A percentile compares a stretch with the other conserved stretches of the same genome.
These are phyloP conservation scores for Torymus tubicola DNA, from an alignment of 2,888 invertebrate genomes.

Conservation along the genomic window DNA sequence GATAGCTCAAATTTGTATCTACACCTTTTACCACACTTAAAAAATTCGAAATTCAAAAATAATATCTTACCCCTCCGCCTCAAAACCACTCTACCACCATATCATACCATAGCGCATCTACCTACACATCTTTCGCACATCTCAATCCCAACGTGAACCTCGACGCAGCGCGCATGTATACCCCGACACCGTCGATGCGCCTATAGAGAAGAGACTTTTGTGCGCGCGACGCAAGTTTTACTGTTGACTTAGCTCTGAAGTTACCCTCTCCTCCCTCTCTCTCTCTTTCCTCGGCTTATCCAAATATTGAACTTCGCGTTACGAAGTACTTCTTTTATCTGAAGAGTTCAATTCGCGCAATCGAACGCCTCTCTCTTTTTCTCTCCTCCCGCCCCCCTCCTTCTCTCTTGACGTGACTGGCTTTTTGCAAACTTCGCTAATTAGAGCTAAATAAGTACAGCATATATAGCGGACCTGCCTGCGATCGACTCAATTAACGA, in stretches of 20 bases:
- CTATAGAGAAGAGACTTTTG: background rate
- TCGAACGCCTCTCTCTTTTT: slow-evolving; percentile 2
- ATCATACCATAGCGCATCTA: no score
- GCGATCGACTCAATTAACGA: slow-evolving; percentile 29
- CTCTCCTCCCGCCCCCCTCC: background rate
- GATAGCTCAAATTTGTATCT: no score
- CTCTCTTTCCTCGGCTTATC: background rate
- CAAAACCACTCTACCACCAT: no score
- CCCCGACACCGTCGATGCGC: background rate
- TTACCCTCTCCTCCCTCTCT: background rate
- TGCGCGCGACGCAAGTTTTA: slow-evolving; percentile 28
- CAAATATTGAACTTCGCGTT: slow-evolving; percentile 30
- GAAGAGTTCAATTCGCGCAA: slow-evolving; percentile 33
- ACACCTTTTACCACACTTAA: no score
- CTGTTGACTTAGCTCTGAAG: slow-evolving; percentile 28
- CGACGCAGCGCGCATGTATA: background rate
- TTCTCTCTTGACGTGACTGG: background rate
- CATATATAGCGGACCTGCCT: background rate
- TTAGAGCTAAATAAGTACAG: slow-evolving; percentile 21
- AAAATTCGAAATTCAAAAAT: no score
- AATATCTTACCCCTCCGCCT: no score
- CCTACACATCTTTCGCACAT: no score
- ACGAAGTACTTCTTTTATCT: background rate
- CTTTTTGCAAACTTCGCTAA: slow-evolving; percentile 23
- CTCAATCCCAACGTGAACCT: no score